These are phyloP conservation scores for Cephus sareptanus DNA, from an alignment of 2,888 invertebrate species.

Conservation along the genomic window DNA sequence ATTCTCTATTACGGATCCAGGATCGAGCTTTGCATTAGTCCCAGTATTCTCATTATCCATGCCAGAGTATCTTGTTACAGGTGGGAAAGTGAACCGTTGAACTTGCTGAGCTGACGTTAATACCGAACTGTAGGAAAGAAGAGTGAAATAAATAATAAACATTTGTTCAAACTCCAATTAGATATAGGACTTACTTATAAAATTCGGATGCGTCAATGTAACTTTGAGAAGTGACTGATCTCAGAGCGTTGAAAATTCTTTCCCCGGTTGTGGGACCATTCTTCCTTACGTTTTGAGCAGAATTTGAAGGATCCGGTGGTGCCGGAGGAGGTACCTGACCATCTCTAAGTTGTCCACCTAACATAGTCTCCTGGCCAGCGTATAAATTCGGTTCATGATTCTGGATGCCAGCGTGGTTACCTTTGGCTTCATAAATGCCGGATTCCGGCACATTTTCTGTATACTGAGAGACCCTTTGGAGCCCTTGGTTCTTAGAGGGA, in stretches of 20 bases:
- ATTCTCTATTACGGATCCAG: background rate
- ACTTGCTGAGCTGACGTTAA: conserved; percentile 55
- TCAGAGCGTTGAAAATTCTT: conserved; percentile 58
- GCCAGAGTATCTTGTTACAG: conserved; percentile 22
- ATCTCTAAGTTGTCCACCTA: background rate
- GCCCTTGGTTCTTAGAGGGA: conserved; percentile 22
- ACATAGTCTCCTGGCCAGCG: background rate
- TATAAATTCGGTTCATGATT: background rate
- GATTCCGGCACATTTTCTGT: conserved; percentile 59
- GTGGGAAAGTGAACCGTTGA: conserved; percentile 48
- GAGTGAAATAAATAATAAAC: conserved; percentile 3
- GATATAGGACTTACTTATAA: conserved; percentile 52
- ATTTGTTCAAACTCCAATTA: background rate
- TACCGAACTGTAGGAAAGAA: conserved; percentile 45
- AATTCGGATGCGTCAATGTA: conserved; percentile 63
- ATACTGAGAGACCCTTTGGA: conserved; percentile 57
- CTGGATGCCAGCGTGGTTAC: conserved; percentile 26
- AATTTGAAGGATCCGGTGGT: conserved; percentile 48
- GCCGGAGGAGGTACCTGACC: conserved; percentile 46
- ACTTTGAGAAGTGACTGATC: conserved; percentile 58
- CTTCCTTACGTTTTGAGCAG: conserved; percentile 34
- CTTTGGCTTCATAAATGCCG: conserved; percentile 39
- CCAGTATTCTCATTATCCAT: background rate
- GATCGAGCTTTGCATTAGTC: background rate
- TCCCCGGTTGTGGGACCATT: conserved; percentile 58